A percentile compares a stretch with the other conserved stretches of the same genome.
Conservation (phyloP, 2,113 vertebrate species). For the Leptodactylus fuscus region DNA sequence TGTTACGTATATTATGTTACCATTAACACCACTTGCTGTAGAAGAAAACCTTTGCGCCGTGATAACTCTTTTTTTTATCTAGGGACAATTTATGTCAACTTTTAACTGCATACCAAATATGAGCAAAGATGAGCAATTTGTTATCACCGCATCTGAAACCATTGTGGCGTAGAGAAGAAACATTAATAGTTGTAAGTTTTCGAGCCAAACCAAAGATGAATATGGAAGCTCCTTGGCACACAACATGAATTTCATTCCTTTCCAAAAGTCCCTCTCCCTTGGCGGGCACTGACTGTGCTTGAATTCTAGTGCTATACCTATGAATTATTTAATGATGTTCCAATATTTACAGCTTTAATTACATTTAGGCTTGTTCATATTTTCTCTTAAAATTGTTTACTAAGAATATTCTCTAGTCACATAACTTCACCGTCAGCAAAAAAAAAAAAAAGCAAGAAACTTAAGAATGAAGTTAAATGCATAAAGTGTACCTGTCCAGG, state of each 20-base stretch:
- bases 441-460: neutral
- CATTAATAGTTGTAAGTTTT: neutral
- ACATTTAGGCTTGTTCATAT: neutral
- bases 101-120: too few species aligned
- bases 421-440: constrained; percentile 4
- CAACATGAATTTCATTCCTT: neutral
- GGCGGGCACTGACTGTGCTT: neutral
- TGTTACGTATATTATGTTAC: too few species aligned
- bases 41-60: too few species aligned
- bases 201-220: neutral
- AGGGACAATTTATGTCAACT: too few species aligned
- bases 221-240: neutral
- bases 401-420: neutral
- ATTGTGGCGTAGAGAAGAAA: neutral
- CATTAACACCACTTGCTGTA: too few species aligned
- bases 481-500: neutral
- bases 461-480: neutral
- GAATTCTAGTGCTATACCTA: neutral
- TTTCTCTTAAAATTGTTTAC: constrained; percentile 26
- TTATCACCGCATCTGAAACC: neutral
- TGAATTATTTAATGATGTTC: constrained; percentile 26
- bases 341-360: constrained; percentile 30
- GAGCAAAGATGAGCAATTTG: too few species aligned
- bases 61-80: too few species aligned
- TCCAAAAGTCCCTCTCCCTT: neutral